Percentiles rank a stretch among this genome's conserved stretches.
These are phyloP conservation scores for Amphiura filiformis DNA, from an alignment of 35 echinoderm and acorn worm genomes.

Conservation along the genomic window DNA sequence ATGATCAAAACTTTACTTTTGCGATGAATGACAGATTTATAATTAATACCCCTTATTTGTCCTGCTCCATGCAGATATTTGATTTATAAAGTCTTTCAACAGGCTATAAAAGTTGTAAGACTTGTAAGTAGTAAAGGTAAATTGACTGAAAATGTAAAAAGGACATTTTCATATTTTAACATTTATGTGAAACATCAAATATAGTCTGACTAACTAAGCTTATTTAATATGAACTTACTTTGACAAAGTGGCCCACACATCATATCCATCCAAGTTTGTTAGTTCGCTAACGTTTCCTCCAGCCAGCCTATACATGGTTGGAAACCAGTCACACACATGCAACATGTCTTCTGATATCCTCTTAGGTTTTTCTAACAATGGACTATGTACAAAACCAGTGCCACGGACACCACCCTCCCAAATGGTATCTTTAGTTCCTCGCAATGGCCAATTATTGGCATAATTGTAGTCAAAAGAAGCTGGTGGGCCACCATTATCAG, in stretches of 20 bases:
- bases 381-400: conserved; percentile 67
- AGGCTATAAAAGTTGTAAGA: too few relatives aligned
- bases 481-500: conserved; percentile 92
- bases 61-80: too few relatives aligned
- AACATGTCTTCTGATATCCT: conserved; percentile 58
- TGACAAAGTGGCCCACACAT: conserved; percentile 79
- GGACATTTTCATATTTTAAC: too few relatives aligned
- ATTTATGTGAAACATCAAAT: too few relatives aligned
- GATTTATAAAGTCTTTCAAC: too few relatives aligned
- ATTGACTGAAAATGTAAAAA: too few relatives aligned
- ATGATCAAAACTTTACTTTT: too few relatives aligned
- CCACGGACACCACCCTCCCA: conserved; percentile 83
- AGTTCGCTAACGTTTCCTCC: conserved; percentile 52
- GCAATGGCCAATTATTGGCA: conserved; percentile 84
- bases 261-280: conserved; percentile 63
- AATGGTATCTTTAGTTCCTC: conserved; percentile 91
- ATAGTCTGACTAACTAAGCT: too few relatives aligned
- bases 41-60: too few relatives aligned
- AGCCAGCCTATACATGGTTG: conserved; percentile 77
- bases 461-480: conserved; percentile 80
- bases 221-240: too few relatives aligned
- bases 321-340: conserved; percentile 94
- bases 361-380: conserved; percentile 57
- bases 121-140: too few relatives aligned
- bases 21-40: too few relatives aligned